Base-by-base conservation (phyloP, 2,888 invertebrate species). In the Anarsia innoxiella region DNA sequence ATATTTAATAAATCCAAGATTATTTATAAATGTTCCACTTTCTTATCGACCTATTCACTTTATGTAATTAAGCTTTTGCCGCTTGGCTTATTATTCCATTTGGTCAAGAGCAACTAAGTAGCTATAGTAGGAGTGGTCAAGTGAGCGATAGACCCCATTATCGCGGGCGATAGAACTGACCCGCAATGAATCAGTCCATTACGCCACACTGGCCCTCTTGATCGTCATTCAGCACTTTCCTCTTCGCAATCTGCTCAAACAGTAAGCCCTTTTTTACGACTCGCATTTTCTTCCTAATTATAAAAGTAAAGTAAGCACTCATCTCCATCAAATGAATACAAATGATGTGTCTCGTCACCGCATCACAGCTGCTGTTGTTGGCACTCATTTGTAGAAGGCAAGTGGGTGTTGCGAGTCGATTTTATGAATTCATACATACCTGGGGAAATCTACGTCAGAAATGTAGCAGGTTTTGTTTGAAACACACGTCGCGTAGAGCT, bases 401-500 rank as follows among this genome's bases (percentile, higher is more conserved):
- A 37, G 5, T 31, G 26, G 12, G 26, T 10, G 6, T 31, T 31
- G 12, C 29, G 13, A 23, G 25, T 23, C 26, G 10, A 26, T 31
- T 39, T 36, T 36, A 59, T 55, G 57, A 59, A 62, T 63, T 62
- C 56, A 66, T 57, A 44, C 48, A 51, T 54, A 49, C 56, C 59
- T 46, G 42, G 61, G 62, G 62, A 66, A 66, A 65, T 66, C 51
- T 51, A 42, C 48, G 41, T 36, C 28, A n/a, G n/a, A n/a, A 40
- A 13, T 28, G 37, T 30, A 31, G 23, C 45, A 41, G 34, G 39
- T 45, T 58, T 53, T 48, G 39, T 31, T 23, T 23, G 37, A 27
- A 31, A 40, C 36, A 37, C 33, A 36, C 36, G 34, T 37, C 31
- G 25, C 37, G 36, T 30, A 34, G 34, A 14, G 38, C 37, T 44